Evolutionary conservation across 1,140 invertebrate genomes (phyloP), one percentile per base, ranked within the genome.

Genomic region (Solenopsis invicta): DNA sequence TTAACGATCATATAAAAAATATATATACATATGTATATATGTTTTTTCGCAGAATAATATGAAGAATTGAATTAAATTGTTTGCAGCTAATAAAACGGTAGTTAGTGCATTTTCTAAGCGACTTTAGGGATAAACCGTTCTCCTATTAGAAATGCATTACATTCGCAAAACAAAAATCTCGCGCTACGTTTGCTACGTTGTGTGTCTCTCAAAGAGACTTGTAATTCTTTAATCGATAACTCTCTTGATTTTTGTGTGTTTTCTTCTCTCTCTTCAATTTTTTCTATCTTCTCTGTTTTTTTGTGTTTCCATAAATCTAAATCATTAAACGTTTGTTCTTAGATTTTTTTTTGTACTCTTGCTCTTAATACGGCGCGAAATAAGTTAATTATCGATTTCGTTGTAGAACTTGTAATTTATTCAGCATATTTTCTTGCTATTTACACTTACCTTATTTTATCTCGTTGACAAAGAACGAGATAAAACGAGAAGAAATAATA

Each of bases 141-240:
- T 41, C 66, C 61, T 89, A 87, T 64, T 64, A 82, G 80, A 34
- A 61, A 87, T 45, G 71, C 18, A 29, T 69, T 16, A 9, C 50
- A 59, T 12, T 89, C 21, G 50, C 18, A 21, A 72, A 90, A 87
- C 59, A 72, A 82, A 82, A 54, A 56, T 80, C 21, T 54, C 24
- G 21, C 16, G 8, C 18, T 41, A 4, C 41, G 56, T 61, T 62
- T 12, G 8, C 18, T 41, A 4, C 41, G 56, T 61, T 62, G n/a
- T 69, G n/a, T 29, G 12, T 56, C 45, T 52, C n/a, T 87, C 85
- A 67, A 87, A 90, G 84, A 50, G 34, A 21, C 18, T 62, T 77
- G 52, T 52, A 48, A 84, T 84, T 84, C 29, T 89, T 89, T 71
- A 82, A 87, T 87, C 88, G 69, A 87, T 89, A 81, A 80, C 41